A percentile compares a stretch with the other conserved stretches of the same genome.
These are phyloP conservation scores for Amblyjoppa proteus DNA, from an alignment of 2,888 invertebrate genomes.

Conservation along the genomic window DNA sequence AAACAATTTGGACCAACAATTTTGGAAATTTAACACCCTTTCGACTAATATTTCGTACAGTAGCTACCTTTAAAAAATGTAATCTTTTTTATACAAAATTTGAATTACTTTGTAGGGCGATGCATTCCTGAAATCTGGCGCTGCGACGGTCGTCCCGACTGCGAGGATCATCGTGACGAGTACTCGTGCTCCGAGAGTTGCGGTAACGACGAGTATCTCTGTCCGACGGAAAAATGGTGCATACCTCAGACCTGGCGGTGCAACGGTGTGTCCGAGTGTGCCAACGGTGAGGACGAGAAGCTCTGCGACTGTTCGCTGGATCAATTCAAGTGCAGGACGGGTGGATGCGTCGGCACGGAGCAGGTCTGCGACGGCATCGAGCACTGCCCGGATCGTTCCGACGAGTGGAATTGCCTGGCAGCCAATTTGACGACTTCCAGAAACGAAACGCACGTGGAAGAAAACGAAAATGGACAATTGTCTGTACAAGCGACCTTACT, in stretches of 20 bases:
- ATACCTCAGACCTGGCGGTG: slow-evolving; percentile 87
- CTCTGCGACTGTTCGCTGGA: slow-evolving; percentile 87
- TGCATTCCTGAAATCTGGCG: slow-evolving; percentile 88
- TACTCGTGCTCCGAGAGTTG: slow-evolving; percentile 86
- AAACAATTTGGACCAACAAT: too few relatives aligned
- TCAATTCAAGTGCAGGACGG: slow-evolving; percentile 87
- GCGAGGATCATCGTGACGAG: slow-evolving; percentile 87
- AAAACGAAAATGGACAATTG: slow-evolving; percentile 66
- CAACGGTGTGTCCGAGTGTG: slow-evolving; percentile 87
- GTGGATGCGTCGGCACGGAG: slow-evolving; percentile 86
- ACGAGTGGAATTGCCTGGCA: slow-evolving; percentile 87
- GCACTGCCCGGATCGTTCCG: slow-evolving; percentile 88
- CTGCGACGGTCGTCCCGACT: slow-evolving; percentile 87
- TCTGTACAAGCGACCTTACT: slow-evolving; percentile 71
- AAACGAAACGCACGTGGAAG: slow-evolving; percentile 68
- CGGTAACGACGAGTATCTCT: slow-evolving; percentile 86
- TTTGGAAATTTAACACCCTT: too few relatives aligned
- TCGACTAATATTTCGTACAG: too few relatives aligned
- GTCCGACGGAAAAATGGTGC: slow-evolving; percentile 87
- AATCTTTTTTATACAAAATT: neutral
- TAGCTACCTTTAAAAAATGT: too few relatives aligned
- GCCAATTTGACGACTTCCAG: slow-evolving; percentile 71
- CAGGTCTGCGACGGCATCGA: slow-evolving; percentile 87
- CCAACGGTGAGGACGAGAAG: slow-evolving; percentile 87
- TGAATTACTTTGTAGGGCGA: slow-evolving; percentile 78